Conservation (phyloP, 2,113 vertebrate genomes). For the Rostratula benghalensis region DNA sequence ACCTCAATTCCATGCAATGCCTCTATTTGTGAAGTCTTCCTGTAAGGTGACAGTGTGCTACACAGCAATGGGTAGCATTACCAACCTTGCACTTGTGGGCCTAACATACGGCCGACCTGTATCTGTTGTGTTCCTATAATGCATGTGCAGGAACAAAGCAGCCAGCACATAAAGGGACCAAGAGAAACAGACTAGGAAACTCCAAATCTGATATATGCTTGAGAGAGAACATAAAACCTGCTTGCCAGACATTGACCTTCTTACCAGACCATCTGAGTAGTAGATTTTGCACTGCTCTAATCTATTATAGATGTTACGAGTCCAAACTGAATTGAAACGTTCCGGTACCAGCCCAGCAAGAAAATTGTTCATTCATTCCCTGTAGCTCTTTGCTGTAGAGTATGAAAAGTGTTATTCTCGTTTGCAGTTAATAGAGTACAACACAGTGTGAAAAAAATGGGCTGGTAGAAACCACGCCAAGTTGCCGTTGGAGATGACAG, state of each 20-base stretch:
- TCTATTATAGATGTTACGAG: background rate
- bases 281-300: background rate
- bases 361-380: background rate
- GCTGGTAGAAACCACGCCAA: background rate
- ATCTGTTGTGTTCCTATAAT: background rate
- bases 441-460: background rate
- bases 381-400: background rate
- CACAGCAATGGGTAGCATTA: background rate
- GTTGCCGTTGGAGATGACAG: background rate
- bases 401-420: background rate
- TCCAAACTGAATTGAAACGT: background rate
- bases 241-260: background rate
- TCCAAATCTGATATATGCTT: background rate
- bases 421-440: background rate
- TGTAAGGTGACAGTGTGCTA: background rate
- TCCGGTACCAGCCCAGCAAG: background rate
- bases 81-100: background rate
- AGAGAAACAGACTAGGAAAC: background rate
- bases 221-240: background rate
- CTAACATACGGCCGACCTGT: accelerated
- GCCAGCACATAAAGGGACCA: background rate
- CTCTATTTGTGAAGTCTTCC: background rate
- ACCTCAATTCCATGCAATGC: background rate
- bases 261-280: background rate
- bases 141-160: background rate